Conservation (phyloP, 2,113 vertebrate genomes). For the Bos taurus region DNA sequence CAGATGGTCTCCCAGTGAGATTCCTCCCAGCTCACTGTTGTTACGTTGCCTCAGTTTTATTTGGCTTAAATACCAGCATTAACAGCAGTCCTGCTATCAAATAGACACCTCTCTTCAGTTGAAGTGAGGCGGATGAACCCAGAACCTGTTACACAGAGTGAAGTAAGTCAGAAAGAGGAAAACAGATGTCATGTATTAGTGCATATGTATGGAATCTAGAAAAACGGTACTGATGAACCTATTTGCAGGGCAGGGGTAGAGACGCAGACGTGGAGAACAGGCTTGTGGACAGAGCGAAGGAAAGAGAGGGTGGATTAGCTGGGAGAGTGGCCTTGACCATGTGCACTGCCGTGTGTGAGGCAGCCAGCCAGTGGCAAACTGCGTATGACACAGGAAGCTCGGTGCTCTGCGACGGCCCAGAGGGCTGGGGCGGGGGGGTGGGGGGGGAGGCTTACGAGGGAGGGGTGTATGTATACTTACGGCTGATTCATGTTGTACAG, state of each 20-base stretch:
- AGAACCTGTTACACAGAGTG: neutral
- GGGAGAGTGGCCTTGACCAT: neutral
- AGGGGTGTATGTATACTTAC: neutral
- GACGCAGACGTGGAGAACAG: neutral
- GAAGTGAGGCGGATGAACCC: neutral
- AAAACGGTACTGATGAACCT: neutral
- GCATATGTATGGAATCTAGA: neutral
- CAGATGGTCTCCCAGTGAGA: neutral
- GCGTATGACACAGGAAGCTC: no score
- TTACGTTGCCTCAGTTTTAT: neutral
- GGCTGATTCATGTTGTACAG: neutral
- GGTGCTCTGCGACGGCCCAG: neutral
- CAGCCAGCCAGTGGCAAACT: neutral
- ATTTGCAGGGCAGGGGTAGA: neutral
- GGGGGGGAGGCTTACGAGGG: neutral
- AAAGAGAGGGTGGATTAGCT: neutral
- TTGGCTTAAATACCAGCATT: neutral
- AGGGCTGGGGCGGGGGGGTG: neutral
- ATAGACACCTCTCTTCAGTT: neutral
- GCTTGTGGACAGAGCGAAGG: neutral
- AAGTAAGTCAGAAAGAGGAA: neutral
- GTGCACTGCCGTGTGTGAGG: rapidly evolving
- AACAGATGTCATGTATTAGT: neutral
- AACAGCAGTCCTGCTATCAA: neutral
- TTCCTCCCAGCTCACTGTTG: neutral